These are phyloP conservation scores for Ophion slaviceki DNA, from an alignment of 2,888 invertebrate species.

Conservation along the genomic window DNA sequence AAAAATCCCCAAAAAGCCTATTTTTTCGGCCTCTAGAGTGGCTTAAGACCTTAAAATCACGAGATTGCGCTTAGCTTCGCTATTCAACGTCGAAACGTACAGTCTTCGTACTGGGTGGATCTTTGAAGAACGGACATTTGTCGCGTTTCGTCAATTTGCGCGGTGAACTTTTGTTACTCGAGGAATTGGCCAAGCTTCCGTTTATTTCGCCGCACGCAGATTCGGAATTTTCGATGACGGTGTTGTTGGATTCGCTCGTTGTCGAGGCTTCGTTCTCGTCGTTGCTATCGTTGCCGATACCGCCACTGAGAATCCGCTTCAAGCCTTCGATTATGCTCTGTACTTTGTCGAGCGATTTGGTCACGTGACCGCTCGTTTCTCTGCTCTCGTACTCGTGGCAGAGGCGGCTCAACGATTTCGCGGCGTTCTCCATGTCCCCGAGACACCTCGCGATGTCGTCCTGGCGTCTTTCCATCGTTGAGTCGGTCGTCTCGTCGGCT, in stretches of 20 bases:
- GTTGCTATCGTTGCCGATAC: constrained; percentile 50
- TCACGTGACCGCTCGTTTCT: constrained; percentile 73
- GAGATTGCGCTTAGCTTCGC: neutral
- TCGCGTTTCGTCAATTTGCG: constrained; percentile 71
- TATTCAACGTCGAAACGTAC: constrained; percentile 77
- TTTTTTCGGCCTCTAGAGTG: too few relatives aligned
- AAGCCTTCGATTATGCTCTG: constrained; percentile 72
- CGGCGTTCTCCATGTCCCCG: constrained; percentile 78
- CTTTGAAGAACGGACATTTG: constrained; percentile 69
- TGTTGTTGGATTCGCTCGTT: constrained; percentile 67
- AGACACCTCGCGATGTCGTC: constrained; percentile 78
- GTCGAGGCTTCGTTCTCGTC: constrained; percentile 60
- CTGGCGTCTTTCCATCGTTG: constrained; percentile 69
- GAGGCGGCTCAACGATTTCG: constrained; percentile 76
- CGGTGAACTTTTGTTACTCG: constrained; percentile 62
- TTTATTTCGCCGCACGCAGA: constrained; percentile 35
- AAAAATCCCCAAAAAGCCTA: too few relatives aligned
- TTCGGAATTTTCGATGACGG: constrained; percentile 72
- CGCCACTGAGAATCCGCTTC: constrained; percentile 69
- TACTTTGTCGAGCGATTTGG: constrained; percentile 75
- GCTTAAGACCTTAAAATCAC: neutral
- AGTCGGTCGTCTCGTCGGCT: constrained; percentile 69
- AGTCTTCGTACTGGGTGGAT: constrained; percentile 71
- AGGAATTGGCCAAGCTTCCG: constrained; percentile 62
- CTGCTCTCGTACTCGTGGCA: constrained; percentile 74